Conservation (phyloP, 2,113 vertebrate genomes). For the Xyliphius kryptos region DNA sequence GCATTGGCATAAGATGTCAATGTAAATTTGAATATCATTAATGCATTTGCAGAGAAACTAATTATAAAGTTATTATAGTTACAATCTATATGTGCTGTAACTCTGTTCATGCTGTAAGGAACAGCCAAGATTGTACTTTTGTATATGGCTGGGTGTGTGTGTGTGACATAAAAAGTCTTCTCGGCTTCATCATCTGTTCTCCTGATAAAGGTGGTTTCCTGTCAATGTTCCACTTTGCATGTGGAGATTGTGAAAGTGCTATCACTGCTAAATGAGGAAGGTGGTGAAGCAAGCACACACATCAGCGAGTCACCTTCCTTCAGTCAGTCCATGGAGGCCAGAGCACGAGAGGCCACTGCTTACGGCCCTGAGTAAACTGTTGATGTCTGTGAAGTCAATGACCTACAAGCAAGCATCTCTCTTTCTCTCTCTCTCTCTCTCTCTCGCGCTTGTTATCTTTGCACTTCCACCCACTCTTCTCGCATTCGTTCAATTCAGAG, state of each 20-base stretch:
- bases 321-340: slow-evolving; percentile 29
- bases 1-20: too few species aligned
- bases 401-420: slow-evolving; percentile 42
- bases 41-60: too few species aligned
- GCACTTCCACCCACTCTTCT: slow-evolving; percentile 49
- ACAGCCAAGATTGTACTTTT: too few species aligned
- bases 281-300: slow-evolving; percentile 30
- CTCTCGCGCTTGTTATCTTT: slow-evolving; percentile 44
- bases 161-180: too few species aligned
- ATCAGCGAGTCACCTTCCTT: slow-evolving; percentile 44
- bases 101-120: too few species aligned
- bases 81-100: too few species aligned
- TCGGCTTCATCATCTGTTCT: slow-evolving; percentile 43
- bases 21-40: too few species aligned
- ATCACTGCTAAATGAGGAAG: slow-evolving; percentile 48
- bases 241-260: slow-evolving; percentile 46
- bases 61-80: too few species aligned
- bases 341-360: slow-evolving; percentile 39
- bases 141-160: too few species aligned
- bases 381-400: slow-evolving; percentile 53
- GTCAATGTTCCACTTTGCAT: slow-evolving; percentile 55
- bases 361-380: slow-evolving; percentile 42
- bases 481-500: slow-evolving; percentile 39
- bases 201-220: slow-evolving; percentile 66
- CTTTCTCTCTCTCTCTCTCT: too few species aligned